phyloP scores from a whole-genome alignment of 2,113 vertebrate genomes.

The Istiophorus platypterus region DNA sequence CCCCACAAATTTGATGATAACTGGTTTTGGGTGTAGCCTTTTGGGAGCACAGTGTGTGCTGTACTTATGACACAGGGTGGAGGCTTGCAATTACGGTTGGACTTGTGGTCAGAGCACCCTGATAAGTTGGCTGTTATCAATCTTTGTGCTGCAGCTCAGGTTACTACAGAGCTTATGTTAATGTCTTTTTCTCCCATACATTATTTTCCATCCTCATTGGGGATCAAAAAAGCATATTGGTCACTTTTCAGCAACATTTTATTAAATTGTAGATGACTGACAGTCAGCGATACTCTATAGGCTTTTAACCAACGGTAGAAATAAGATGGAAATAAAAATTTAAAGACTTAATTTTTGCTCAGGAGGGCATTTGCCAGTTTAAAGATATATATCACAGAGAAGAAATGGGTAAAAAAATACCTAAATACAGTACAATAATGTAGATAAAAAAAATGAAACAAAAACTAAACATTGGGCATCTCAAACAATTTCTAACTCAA shows the following conservation, averaged over 20 bases:
- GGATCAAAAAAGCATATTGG: not conserved
- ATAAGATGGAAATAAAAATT: not conserved
- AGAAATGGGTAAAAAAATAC: not conserved
- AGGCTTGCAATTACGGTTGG: slow-evolving; percentile 47
- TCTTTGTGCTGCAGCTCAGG: not conserved
- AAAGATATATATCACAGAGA: not conserved
- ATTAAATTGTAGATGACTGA: not conserved
- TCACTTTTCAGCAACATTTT: not conserved
- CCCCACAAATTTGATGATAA: not conserved
- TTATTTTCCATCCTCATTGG: not conserved
- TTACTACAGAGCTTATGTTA: not conserved
- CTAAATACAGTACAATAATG: not conserved
- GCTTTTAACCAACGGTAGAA: not conserved
- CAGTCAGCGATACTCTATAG: not conserved
- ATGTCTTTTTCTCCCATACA: not conserved
- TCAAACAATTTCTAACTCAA: slow-evolving; percentile 18
- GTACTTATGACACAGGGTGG: slow-evolving; percentile 38
- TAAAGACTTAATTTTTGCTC: not conserved
- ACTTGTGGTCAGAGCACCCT: slow-evolving; percentile 50
- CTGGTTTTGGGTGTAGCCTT: slow-evolving; percentile 45
- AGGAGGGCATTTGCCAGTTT: not conserved
- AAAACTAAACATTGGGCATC: not conserved
- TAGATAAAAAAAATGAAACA: not conserved
- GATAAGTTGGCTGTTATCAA: slow-evolving; percentile 58
- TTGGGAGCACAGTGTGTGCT: not conserved